Evolutionary conservation across 2,888 invertebrate genomes (phyloP), one percentile per base, ranked within the genome.

Genomic region (Stenotaenia linearis): DNA sequence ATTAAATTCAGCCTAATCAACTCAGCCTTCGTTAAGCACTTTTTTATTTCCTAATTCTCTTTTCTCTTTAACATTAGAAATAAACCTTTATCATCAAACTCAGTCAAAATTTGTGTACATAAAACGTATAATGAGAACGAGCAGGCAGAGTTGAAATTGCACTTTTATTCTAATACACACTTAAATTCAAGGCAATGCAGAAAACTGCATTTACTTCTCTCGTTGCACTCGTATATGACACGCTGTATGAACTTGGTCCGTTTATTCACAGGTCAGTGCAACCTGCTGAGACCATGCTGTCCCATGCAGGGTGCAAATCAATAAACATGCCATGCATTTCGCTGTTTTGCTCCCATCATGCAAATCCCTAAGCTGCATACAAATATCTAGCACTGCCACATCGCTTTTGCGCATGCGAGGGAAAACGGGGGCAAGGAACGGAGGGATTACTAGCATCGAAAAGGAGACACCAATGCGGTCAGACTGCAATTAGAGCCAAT

Each of bases 401-500:
- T 28, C 23, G 61, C 25, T 7, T 45, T 61, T 28, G 25, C 25
- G 15, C 25, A 25, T 1, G 61, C 61, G 25, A 23, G 56, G 9
- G 25, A 28, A 25, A 61, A 25, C 23, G 25, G 10, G 25, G 7
- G 61, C 61, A 61, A 25, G 25, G 61, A 61, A 61, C 45, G 2
- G n/a, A 61, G 25, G 23, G 61, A 61, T 61, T 61, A 61, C 61
- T 15, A n/a, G 45, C 45, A 45, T 45, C 61, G 25, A 61, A 23
- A 25, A 25, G 9, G 61, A 61, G 23, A 25, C 23, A 61, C 61
- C 61, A 61, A 61, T 61, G 61, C 61, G 61, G 61, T 61, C 61
- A 61, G 61, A 28, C 61, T 61, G 61, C 61, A 61, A 61, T 61
- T 61, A 61, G 61, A 61, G 61, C 61, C 61, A 61, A 61, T 61